These are phyloP conservation scores for Dromiciops gliroides DNA, from an alignment of 2,113 vertebrate genomes.

Conservation along the genomic window DNA sequence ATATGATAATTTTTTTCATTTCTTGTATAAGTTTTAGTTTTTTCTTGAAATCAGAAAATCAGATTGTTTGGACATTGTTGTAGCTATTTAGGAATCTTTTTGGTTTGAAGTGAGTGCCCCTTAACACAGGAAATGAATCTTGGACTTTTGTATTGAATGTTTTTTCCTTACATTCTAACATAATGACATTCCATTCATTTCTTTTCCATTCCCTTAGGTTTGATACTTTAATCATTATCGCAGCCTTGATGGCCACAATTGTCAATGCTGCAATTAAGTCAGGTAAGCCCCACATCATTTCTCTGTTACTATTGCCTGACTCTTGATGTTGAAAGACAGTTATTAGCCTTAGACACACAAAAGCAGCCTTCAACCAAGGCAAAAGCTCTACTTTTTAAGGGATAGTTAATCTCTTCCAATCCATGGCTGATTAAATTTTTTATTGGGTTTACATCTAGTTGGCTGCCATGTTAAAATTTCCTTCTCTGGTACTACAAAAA, in stretches of 20 bases:
- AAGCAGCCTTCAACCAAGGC: neutral
- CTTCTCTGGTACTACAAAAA: neutral
- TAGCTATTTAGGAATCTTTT: neutral
- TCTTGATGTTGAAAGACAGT: neutral
- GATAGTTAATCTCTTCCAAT: neutral
- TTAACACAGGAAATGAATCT: neutral
- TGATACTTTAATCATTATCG: constrained; percentile 91
- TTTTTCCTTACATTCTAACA: neutral
- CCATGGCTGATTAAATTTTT: neutral
- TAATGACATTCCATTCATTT: neutral
- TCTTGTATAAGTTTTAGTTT: neutral
- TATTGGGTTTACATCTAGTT: neutral
- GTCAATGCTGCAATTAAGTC: constrained; percentile 87
- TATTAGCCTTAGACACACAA: neutral
- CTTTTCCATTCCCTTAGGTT: constrained; percentile 86
- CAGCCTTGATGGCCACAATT: constrained; percentile 90
- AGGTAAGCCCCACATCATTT: constrained; percentile 81
- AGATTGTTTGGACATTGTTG: neutral
- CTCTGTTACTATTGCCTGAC: neutral
- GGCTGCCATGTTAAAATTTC: neutral
- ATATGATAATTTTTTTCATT: neutral
- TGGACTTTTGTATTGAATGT: neutral
- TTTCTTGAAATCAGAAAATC: neutral
- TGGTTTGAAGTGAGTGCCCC: neutral
- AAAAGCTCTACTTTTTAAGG: neutral